phyloP scores from a whole-genome alignment of 2,888 invertebrate genomes.

The Ectropis crepuscularia region DNA sequence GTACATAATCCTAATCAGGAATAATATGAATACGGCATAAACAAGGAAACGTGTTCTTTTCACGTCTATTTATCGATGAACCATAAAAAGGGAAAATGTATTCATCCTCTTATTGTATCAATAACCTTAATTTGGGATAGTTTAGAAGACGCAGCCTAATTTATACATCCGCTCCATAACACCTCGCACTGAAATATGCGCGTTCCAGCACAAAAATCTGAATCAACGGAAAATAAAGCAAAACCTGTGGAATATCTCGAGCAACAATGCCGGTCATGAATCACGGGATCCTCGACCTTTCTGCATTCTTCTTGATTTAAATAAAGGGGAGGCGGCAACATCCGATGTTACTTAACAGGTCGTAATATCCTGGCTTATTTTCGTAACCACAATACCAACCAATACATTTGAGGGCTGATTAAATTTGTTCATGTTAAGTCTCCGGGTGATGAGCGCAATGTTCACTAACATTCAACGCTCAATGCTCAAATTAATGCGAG shows the following conservation, averaged over 20 bases:
- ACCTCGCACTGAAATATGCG: conserved; percentile 37
- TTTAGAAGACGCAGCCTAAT: conserved; percentile 3
- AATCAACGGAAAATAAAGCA: conserved; percentile 40
- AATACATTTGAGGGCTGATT: background rate
- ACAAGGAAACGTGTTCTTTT: too few relatives aligned
- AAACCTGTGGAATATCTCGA: conserved; percentile 28
- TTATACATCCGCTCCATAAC: conserved; percentile 20
- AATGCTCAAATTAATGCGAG: too few relatives aligned
- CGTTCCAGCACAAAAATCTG: conserved; percentile 38
- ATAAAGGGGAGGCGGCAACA: conserved; percentile 39
- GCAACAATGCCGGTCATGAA: conserved; percentile 46
- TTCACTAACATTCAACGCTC: too few relatives aligned
- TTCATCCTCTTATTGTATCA: too few relatives aligned
- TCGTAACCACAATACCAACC: background rate
- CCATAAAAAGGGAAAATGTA: too few relatives aligned
- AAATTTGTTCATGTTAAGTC: background rate
- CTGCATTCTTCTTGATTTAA: conserved; percentile 45
- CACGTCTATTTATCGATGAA: too few relatives aligned
- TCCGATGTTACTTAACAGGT: conserved; percentile 24
- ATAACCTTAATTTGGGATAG: background rate
- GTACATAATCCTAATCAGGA: too few relatives aligned
- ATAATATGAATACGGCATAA: too few relatives aligned
- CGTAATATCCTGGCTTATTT: conserved; percentile 7
- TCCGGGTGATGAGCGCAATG: background rate
- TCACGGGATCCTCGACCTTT: conserved; percentile 41